A percentile compares a stretch with the other conserved stretches of the same genome.
These are phyloP conservation scores for Atta cephalotes DNA, from an alignment of 1,140 invertebrate species.

Conservation along the genomic window DNA sequence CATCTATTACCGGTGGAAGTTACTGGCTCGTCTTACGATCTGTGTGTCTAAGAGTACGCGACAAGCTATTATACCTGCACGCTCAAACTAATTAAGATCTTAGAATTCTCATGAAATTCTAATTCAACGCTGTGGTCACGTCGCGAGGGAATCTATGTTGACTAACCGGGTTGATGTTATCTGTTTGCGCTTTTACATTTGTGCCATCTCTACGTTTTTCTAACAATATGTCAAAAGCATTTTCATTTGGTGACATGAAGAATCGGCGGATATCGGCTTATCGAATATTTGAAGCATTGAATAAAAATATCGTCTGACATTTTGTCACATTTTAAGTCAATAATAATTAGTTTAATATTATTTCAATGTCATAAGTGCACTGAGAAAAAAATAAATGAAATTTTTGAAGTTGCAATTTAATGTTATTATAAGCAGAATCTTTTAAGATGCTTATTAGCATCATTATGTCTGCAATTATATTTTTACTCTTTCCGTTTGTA, in stretches of 20 bases:
- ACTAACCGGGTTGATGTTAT: not conserved
- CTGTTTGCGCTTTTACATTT: not conserved
- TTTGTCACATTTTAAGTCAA: not conserved
- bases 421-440: too few relatives aligned
- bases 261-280: slow-evolving; percentile 29
- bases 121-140: slow-evolving; percentile 19
- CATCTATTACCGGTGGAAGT: slow-evolving; percentile 45
- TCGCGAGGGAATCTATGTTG: slow-evolving; percentile 21
- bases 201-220: slow-evolving; percentile 11
- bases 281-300: slow-evolving; percentile 1
- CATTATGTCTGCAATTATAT: too few relatives aligned
- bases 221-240: slow-evolving; percentile 10
- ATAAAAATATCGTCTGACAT: too few relatives aligned
- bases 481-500: too few relatives aligned
- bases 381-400: too few relatives aligned
- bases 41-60: slow-evolving; percentile 33
- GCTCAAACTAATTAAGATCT: slow-evolving; percentile 53
- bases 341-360: too few relatives aligned
- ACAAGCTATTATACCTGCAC: slow-evolving; percentile 33
- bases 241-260: slow-evolving; percentile 5
- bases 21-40: slow-evolving; percentile 20
- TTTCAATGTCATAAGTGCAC: too few relatives aligned
- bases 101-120: slow-evolving; percentile 61
- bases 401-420: too few relatives aligned
- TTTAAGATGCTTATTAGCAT: too few relatives aligned